These are phyloP conservation scores for Coelinius sp. DNA, from an alignment of 2,888 invertebrate genomes.

Conservation along the genomic window DNA sequence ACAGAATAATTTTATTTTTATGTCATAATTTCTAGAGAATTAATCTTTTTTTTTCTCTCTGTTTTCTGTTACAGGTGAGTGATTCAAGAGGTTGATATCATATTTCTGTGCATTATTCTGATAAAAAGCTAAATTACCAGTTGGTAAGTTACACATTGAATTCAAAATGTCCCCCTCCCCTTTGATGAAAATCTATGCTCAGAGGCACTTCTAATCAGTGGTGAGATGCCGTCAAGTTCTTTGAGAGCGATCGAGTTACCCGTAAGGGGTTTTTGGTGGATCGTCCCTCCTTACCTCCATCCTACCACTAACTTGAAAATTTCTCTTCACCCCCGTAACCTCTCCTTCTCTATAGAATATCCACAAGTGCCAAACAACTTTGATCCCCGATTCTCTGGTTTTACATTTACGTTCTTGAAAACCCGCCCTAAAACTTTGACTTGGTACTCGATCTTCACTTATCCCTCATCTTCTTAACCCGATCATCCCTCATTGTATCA, in stretches of 20 bases:
- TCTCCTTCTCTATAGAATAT: conserved; percentile 8
- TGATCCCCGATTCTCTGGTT: conserved; percentile 59
- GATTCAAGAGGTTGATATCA: background rate
- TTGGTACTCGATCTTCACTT: conserved; percentile 30
- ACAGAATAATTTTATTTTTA: background rate
- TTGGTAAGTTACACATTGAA: background rate
- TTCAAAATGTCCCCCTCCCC: conserved; percentile 49
- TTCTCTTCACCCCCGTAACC: conserved; percentile 5
- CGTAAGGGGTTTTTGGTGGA: background rate
- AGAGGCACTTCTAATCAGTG: conserved; percentile 66
- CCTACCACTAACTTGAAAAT: conserved; percentile 5
- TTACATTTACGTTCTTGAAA: conserved; percentile 47
- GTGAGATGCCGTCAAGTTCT: conserved; percentile 63
- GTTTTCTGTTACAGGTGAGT: conserved; percentile 31
- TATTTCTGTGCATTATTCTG: too few relatives aligned
- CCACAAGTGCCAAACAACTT: conserved; percentile 56
- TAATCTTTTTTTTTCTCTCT: background rate
- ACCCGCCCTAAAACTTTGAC: conserved; percentile 42
- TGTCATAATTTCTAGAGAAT: background rate
- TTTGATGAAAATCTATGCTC: conserved; percentile 55
- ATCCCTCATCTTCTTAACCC: conserved; percentile 35
- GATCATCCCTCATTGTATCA: conserved; percentile 40
- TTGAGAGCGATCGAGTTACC: conserved; percentile 60
- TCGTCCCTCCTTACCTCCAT: conserved; percentile 3
- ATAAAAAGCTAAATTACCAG: too few relatives aligned